phyloP scores from a whole-genome alignment of 2,888 invertebrate species.

The Autographa pulchrina region DNA sequence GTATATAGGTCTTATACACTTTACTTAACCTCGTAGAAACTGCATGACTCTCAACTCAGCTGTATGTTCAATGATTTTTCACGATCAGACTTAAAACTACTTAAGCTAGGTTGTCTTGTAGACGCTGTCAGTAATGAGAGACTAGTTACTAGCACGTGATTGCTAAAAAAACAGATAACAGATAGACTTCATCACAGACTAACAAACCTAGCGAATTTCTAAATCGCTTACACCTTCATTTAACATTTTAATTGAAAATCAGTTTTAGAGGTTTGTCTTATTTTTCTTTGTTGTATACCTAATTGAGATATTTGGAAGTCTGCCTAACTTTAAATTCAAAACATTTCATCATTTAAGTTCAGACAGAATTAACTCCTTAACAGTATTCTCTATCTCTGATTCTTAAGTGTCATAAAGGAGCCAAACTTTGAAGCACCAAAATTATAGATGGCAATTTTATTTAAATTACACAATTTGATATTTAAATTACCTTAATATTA shows the following conservation, averaged over 20 bases:
- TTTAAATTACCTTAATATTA: slow-evolving; percentile 1
- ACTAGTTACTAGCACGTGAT: no score
- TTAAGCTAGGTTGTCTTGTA: no score
- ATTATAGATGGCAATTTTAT: slow-evolving; percentile 12
- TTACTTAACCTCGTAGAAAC: not conserved
- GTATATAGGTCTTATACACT: not conserved
- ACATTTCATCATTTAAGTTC: slow-evolving; percentile 23
- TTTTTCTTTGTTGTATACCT: not conserved
- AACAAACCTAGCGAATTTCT: no score
- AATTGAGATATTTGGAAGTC: not conserved
- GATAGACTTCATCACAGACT: no score
- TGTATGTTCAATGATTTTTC: no score
- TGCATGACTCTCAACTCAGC: no score
- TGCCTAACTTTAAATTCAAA: not conserved
- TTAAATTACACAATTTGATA: slow-evolving; percentile 8
- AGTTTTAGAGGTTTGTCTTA: not conserved
- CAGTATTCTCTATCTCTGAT: slow-evolving; percentile 21
- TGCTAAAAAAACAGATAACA: no score
- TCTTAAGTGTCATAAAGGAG: slow-evolving; percentile 22
- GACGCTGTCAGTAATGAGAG: no score
- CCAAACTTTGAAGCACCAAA: slow-evolving; percentile 30
- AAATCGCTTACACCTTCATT: no score
- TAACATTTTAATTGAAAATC: no score
- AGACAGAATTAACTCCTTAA: slow-evolving; percentile 30
- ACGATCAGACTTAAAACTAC: no score